These are phyloP conservation scores for Mystacides longicornis DNA, from an alignment of 2,888 invertebrate species.

Conservation along the genomic window DNA sequence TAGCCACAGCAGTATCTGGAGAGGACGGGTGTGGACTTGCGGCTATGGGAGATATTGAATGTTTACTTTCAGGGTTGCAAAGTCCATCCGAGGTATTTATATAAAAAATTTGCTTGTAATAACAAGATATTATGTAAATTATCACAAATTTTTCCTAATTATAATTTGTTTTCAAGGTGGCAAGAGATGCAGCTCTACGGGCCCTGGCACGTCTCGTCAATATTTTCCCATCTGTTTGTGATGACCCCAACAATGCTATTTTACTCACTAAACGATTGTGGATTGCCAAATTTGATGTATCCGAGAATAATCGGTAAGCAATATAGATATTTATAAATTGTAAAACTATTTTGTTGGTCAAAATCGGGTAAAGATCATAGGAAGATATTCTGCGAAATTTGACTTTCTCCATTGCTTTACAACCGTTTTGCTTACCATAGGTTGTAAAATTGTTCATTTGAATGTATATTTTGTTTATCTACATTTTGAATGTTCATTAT, in stretches of 20 bases:
- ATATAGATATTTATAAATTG: background rate
- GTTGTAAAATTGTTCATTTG: background rate
- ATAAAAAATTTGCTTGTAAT: too few species aligned
- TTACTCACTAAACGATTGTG: conserved; percentile 67
- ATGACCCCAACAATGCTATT: conserved; percentile 51
- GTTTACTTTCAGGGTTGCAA: conserved; percentile 71
- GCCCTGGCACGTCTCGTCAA: conserved; percentile 58
- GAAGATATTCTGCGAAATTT: too few species aligned
- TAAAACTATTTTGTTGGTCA: background rate
- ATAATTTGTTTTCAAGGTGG: conserved; percentile 39
- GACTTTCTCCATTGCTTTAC: too few species aligned
- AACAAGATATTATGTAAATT: background rate
- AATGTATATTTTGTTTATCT: background rate
- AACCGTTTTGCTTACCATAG: background rate
- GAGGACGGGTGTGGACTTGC: conserved; percentile 55
- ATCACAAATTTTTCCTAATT: background rate
- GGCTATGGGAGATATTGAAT: conserved; percentile 62
- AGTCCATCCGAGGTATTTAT: conserved; percentile 49
- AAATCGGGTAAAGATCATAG: too few species aligned
- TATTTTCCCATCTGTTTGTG: conserved; percentile 55
- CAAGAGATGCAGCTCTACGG: conserved; percentile 73
- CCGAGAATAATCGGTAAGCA: conserved; percentile 60
- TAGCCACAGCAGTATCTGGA: conserved; percentile 68
- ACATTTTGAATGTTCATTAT: too few species aligned
- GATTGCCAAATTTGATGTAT: conserved; percentile 75